phyloP scores from a whole-genome alignment of 2,888 invertebrate genomes.

The Drepanosiphum platanoidis region DNA sequence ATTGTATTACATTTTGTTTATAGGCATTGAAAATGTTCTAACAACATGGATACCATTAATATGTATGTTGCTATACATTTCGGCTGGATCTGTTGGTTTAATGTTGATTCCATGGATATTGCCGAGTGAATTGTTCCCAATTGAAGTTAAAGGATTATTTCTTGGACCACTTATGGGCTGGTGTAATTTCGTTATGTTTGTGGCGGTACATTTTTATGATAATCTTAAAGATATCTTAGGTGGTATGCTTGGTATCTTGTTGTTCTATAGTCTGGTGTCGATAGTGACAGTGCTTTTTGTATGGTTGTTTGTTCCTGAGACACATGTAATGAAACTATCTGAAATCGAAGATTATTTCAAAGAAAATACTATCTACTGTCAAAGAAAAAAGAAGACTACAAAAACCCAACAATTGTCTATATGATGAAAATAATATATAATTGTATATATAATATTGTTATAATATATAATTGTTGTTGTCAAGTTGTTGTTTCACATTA shows the following conservation, averaged over 20 bases:
- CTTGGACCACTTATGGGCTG: conserved; percentile 61
- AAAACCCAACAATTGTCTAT: background rate
- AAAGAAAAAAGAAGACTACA: conserved; percentile 21
- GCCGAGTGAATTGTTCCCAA: conserved; percentile 61
- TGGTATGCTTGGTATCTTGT: conserved; percentile 70
- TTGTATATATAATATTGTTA: background rate
- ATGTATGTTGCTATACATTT: conserved; percentile 61
- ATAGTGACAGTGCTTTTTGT: conserved; percentile 66
- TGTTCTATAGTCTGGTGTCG: conserved; percentile 71
- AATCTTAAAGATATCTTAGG: conserved; percentile 65
- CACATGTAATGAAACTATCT: conserved; percentile 65
- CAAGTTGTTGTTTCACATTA: background rate
- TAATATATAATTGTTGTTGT: background rate
- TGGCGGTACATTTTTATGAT: conserved; percentile 51
- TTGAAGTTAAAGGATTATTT: conserved; percentile 59
- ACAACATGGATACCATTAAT: conserved; percentile 48
- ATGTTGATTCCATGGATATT: conserved; percentile 63
- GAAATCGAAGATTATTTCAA: conserved; percentile 66
- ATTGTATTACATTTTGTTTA: background rate
- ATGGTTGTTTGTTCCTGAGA: conserved; percentile 66
- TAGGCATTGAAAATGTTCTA: conserved; percentile 38
- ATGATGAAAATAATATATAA: background rate
- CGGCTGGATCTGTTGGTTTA: conserved; percentile 63
- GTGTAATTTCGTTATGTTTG: conserved; percentile 63
- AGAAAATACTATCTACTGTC: conserved; percentile 64